Percentiles rank a stretch among this genome's conserved stretches.
Evolutionary conservation across 2,113 vertebrate genomes (phyloP).

Genomic region (Mionectes macconnelli): DNA sequence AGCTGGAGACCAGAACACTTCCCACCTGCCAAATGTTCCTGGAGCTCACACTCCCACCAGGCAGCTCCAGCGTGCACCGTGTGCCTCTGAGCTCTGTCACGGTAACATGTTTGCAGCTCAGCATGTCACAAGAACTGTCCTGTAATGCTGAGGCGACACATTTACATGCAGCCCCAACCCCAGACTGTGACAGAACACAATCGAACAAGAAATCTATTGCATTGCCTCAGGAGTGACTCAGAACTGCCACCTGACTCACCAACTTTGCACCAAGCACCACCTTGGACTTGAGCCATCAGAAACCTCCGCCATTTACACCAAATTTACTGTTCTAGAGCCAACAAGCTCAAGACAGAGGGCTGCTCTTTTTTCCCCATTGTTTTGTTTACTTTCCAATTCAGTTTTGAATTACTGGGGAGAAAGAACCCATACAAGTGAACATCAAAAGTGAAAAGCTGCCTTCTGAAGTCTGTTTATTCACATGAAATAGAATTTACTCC

Average conservation of each 20-base stretch:
- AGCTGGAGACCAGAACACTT: background rate
- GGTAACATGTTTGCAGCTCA: background rate
- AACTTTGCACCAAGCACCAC: background rate
- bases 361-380: background rate
- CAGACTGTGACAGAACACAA: background rate
- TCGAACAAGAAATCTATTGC: background rate
- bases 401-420: background rate
- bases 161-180: background rate
- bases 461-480: background rate
- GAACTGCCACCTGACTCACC: slow-evolving; percentile 12
- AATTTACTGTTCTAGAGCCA: background rate
- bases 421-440: background rate
- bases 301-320: background rate
- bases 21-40: background rate
- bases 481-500: background rate
- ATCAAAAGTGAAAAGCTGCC: background rate
- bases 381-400: background rate
- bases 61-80: rapidly evolving
- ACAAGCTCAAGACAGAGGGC: background rate
- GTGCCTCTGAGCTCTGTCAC: background rate
- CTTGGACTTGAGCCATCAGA: background rate
- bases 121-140: background rate
- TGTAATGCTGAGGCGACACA: background rate
- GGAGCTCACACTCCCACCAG: background rate
- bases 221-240: slow-evolving; percentile 10